Percentiles rank a stretch among this genome's conserved stretches.
These are phyloP conservation scores for Hoplodrina blanda DNA, from an alignment of 2,888 invertebrate genomes.

Conservation along the genomic window DNA sequence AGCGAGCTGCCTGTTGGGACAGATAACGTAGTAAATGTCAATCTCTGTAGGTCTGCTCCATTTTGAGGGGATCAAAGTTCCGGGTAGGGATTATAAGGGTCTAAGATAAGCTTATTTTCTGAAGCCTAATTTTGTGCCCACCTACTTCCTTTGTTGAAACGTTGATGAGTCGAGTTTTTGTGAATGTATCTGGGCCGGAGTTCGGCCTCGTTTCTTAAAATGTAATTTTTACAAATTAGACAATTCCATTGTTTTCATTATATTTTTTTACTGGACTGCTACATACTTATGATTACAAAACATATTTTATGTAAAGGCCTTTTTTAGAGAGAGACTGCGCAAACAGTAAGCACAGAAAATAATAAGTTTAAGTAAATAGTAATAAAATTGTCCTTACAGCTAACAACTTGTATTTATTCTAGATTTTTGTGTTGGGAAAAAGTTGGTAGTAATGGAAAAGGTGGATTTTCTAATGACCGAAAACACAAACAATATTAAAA, in stretches of 20 bases:
- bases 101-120: conserved; percentile 88
- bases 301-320: conserved; percentile 7
- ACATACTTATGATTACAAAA: conserved; percentile 28
- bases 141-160: conserved; percentile 78
- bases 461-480: conserved; percentile 13
- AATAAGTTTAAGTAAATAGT: conserved; percentile 10
- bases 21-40: conserved; percentile 88
- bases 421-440: conserved; percentile 13
- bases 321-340: neutral
- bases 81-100: conserved; percentile 89
- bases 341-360: conserved; percentile 9
- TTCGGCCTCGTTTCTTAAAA: conserved; percentile 49
- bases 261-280: conserved; percentile 22
- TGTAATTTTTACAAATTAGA: conserved; percentile 52
- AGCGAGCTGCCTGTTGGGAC: conserved; percentile 80
- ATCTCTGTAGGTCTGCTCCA: conserved; percentile 85
- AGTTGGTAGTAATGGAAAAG: neutral
- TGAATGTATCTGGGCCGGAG: conserved; percentile 57
- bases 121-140: conserved; percentile 86
- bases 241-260: conserved; percentile 41
- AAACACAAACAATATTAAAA: conserved; percentile 15
- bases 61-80: conserved; percentile 88
- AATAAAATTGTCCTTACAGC: neutral
- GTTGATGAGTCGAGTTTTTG: conserved; percentile 74
- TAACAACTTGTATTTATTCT: conserved; percentile 9